Evolutionary conservation across 2,113 vertebrate genomes (phyloP).

Genomic region (Hydrolagus affinis): DNA sequence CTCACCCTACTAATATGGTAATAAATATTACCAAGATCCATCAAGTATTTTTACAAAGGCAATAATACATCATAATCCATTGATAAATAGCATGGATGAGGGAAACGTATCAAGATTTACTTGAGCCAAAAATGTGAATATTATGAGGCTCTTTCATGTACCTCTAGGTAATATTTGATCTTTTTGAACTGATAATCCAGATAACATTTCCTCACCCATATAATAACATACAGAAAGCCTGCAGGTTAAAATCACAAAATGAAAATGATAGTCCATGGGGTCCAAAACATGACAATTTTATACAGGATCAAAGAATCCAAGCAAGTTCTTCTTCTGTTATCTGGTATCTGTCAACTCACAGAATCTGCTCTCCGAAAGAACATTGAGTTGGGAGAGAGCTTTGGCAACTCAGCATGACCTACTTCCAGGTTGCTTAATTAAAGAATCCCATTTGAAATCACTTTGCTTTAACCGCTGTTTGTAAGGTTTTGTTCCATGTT

Average conservation of each 20-base stretch:
- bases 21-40: neutral
- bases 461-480: neutral
- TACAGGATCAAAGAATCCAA: too few relatives aligned
- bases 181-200: neutral
- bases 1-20: neutral
- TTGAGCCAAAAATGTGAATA: neutral
- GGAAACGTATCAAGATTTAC: neutral
- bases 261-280: neutral
- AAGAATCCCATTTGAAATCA: too few relatives aligned
- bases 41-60: constrained; percentile 11
- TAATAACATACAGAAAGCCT: neutral
- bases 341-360: too few relatives aligned
- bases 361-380: too few relatives aligned
- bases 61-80: neutral
- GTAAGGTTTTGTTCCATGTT: neutral
- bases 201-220: neutral
- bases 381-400: too few relatives aligned
- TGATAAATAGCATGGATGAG: neutral
- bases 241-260: neutral
- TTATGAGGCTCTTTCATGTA: neutral
- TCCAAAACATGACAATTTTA: too few relatives aligned
- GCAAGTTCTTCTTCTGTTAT: too few relatives aligned
- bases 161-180: neutral
- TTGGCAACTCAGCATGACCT: too few relatives aligned
- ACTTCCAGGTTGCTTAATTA: too few relatives aligned